These are phyloP conservation scores for Petromus typicus DNA, from an alignment of 2,113 vertebrate species.

Conservation along the genomic window DNA sequence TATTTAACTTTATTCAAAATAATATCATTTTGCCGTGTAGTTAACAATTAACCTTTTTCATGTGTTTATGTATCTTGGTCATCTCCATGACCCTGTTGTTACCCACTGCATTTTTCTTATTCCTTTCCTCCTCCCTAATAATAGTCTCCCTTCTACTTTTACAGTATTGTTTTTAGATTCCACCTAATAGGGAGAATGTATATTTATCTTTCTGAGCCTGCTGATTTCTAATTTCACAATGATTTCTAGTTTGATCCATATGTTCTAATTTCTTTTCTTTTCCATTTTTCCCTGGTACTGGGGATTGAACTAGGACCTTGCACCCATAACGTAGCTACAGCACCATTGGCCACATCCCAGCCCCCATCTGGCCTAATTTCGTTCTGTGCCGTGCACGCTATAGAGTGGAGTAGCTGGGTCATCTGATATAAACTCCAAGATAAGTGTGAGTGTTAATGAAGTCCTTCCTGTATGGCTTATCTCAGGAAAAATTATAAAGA, in stretches of 20 bases:
- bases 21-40: not conserved
- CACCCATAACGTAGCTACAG: too few species aligned
- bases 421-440: not conserved
- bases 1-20: not conserved
- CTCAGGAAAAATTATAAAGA: conserved; percentile 6
- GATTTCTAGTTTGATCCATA: not conserved
- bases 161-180: not conserved
- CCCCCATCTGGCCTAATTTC: not conserved
- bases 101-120: not conserved
- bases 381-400: not conserved
- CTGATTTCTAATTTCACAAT: not conserved
- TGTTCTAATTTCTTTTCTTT: too few species aligned
- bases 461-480: not conserved
- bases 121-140: not conserved
- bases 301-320: too few species aligned
- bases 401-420: not conserved
- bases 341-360: too few species aligned
- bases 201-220: not conserved
- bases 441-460: conserved; percentile 22
- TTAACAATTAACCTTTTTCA: not conserved
- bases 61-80: not conserved
- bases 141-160: not conserved
- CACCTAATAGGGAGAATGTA: not conserved
- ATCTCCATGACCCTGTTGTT: not conserved
- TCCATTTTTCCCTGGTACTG: too few species aligned